Evolutionary conservation across 92 coral and sea anemone species (phyloP).

Genomic region (Diadumene lineata): DNA sequence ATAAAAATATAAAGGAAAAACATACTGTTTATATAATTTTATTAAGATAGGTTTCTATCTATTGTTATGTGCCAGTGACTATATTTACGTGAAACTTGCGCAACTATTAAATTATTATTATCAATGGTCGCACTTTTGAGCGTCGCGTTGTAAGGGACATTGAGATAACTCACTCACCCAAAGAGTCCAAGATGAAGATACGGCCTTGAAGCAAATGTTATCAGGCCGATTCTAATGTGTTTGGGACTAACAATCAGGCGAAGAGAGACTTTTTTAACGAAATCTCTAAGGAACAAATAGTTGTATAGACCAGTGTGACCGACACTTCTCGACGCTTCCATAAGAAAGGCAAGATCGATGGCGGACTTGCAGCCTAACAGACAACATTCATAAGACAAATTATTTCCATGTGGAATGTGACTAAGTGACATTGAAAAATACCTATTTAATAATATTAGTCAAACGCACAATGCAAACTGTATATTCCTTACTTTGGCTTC

Average conservation of each 20-base stretch:
- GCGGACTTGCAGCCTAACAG: slow-evolving; percentile 53
- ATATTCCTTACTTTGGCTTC: neutral
- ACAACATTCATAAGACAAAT: neutral
- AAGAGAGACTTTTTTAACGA: slow-evolving; percentile 61
- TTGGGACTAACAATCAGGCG: slow-evolving; percentile 60
- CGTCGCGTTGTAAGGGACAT: too few species aligned
- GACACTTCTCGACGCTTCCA: slow-evolving; percentile 78
- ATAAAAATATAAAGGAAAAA: neutral
- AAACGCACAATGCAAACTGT: neutral
- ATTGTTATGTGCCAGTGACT: neutral
- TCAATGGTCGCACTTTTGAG: too few species aligned
- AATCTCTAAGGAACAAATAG: slow-evolving; percentile 62
- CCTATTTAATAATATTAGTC: neutral
- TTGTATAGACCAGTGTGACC: slow-evolving; percentile 73
- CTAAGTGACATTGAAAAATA: neutral
- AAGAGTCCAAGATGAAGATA: slow-evolving; percentile 39
- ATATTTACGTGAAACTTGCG: too few species aligned
- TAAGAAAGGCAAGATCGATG: slow-evolving; percentile 72
- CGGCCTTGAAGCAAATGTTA: slow-evolving; percentile 59
- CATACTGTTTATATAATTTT: neutral
- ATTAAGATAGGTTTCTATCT: neutral
- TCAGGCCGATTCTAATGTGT: slow-evolving; percentile 57
- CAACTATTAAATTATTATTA: too few species aligned
- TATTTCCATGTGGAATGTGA: neutral
- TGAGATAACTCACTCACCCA: slow-evolving; percentile 4